Conservation (phyloP, 2,888 invertebrate genomes). For the Adineta ricciae region DNA sequence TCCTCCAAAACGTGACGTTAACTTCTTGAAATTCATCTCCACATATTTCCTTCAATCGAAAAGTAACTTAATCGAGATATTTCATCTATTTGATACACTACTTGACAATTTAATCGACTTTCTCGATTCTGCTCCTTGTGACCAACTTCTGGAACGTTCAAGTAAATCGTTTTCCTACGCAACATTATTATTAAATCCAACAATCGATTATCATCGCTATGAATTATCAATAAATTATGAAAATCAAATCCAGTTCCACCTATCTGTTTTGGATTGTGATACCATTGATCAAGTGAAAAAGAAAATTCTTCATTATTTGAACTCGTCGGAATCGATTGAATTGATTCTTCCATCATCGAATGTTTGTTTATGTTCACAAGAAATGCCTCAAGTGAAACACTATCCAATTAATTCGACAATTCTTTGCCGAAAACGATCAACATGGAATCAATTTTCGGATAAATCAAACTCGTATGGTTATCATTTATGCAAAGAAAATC, state of each 20-base stretch:
- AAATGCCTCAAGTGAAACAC: neutral
- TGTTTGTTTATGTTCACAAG: neutral
- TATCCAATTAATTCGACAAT: neutral
- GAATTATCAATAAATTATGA: neutral
- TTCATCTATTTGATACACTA: neutral
- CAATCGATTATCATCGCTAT: neutral
- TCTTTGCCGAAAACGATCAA: neutral
- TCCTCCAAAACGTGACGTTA: neutral
- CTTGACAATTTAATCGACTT: neutral
- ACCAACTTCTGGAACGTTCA: constrained; percentile 8
- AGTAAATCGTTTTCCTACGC: neutral
- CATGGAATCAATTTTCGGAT: neutral
- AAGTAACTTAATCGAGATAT: neutral
- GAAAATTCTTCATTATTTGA: neutral
- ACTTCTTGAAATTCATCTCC: neutral
- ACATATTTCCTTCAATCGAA: neutral
- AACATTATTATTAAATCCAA: neutral
- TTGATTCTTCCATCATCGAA: neutral
- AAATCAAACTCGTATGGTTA: neutral
- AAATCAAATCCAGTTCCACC: neutral
- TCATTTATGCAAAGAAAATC: constrained; percentile 10
- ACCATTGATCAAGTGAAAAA: neutral
- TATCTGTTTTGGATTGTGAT: neutral
- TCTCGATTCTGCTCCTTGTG: neutral
- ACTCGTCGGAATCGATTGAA: neutral